Percentiles rank a stretch among this genome's conserved stretches.
Conservation (phyloP, 2,797 vertebrate species). For the Halcyon chelicuti region DNA sequence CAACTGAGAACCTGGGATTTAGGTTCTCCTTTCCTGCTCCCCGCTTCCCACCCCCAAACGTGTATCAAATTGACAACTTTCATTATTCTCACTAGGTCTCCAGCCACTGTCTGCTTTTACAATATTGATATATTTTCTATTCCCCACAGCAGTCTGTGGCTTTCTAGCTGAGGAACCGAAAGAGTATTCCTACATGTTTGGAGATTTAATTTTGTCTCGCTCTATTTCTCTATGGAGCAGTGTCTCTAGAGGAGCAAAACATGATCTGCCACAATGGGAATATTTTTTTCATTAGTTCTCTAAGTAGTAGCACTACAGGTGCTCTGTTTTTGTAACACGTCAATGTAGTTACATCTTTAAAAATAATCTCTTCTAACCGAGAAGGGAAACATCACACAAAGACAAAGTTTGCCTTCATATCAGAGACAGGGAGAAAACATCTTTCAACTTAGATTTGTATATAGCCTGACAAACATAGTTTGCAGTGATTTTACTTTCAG, state of each 20-base stretch:
- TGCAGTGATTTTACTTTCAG: conserved; percentile 53
- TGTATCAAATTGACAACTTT: neutral
- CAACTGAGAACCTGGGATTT: neutral
- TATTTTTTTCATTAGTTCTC: neutral
- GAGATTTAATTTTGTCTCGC: neutral
- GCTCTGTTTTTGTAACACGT: neutral
- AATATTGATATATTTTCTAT: neutral
- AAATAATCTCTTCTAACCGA: neutral
- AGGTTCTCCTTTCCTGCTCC: neutral
- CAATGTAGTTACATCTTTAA: neutral
- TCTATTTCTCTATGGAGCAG: neutral
- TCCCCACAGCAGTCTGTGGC: neutral
- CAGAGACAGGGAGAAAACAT: neutral
- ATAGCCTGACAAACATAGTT: conserved; percentile 45
- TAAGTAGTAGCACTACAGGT: neutral
- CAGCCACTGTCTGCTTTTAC: neutral
- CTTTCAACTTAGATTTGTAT: conserved; percentile 60
- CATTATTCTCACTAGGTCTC: neutral
- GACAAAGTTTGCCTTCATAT: neutral
- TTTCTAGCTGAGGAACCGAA: neutral
- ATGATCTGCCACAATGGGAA: neutral
- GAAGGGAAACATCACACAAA: neutral
- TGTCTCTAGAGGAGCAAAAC: neutral
- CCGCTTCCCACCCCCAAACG: rapidly evolving
- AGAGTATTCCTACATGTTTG: neutral